phyloP scores from a whole-genome alignment of 2,888 invertebrate genomes.

The Micropterix aruncella region DNA sequence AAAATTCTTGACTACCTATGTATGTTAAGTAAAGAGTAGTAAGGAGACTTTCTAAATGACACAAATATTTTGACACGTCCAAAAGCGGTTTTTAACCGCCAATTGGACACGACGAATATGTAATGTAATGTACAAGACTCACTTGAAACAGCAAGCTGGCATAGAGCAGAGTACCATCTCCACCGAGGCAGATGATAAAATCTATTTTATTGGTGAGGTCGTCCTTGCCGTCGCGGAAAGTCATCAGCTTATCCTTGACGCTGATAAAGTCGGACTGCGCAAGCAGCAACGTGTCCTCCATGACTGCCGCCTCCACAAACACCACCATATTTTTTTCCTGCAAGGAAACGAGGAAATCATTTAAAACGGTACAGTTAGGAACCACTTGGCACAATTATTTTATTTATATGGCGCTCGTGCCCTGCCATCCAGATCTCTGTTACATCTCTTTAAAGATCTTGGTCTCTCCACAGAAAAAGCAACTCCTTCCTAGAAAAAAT shows the following conservation, averaged over 20 bases:
- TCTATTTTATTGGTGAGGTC: slow-evolving; percentile 94
- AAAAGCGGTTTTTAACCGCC: neutral
- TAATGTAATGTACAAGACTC: neutral
- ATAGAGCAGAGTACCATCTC: slow-evolving; percentile 92
- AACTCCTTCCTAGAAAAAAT: no score
- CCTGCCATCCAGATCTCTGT: no score
- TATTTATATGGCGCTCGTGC: no score
- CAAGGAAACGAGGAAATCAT: slow-evolving; percentile 17
- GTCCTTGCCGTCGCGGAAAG: slow-evolving; percentile 79
- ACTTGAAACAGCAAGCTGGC: slow-evolving; percentile 82
- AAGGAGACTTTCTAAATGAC: no score
- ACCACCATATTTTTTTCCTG: slow-evolving; percentile 94
- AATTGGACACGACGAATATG: neutral
- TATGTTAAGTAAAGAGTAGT: no score
- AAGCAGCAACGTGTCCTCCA: slow-evolving; percentile 68
- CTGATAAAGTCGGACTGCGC: slow-evolving; percentile 61
- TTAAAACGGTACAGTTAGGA: no score
- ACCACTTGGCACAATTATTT: no score
- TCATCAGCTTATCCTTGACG: slow-evolving; percentile 75
- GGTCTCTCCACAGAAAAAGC: no score
- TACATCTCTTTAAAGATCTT: no score
- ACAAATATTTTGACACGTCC: no score
- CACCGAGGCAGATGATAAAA: slow-evolving; percentile 92
- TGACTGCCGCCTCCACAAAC: slow-evolving; percentile 81
- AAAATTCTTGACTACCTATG: no score